Evolutionary conservation across 2,113 vertebrate species (phyloP).

Genomic region (Theropithecus gelada): DNA sequence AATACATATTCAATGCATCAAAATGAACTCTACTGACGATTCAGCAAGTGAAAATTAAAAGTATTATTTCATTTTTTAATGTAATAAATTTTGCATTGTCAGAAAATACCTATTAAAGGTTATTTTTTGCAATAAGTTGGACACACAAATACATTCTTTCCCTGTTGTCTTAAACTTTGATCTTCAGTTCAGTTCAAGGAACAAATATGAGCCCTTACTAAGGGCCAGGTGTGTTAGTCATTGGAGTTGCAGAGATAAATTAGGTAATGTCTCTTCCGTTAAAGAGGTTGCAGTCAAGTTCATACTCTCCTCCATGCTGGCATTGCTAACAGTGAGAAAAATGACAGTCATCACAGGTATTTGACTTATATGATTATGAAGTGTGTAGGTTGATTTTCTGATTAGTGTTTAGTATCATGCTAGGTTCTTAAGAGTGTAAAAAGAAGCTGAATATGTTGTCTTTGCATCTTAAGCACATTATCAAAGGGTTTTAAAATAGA

Average conservation of each 20-base stretch:
- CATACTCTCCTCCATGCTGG: not conserved
- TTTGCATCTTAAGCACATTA: not conserved
- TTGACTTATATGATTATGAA: not conserved
- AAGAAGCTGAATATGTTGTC: not conserved
- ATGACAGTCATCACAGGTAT: not conserved
- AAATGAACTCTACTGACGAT: not conserved
- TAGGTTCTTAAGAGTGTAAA: not conserved
- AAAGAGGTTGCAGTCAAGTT: not conserved
- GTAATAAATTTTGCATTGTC: not conserved
- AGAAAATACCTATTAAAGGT: not conserved
- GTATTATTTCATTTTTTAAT: not conserved
- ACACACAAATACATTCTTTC: not conserved
- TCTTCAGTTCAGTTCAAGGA: not conserved
- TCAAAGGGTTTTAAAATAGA: not conserved
- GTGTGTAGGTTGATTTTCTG: not conserved
- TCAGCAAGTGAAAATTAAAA: conserved; percentile 38
- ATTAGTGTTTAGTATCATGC: not conserved
- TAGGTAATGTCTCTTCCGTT: not conserved
- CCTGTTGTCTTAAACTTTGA: not conserved
- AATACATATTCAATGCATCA: not conserved
- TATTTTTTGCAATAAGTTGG: conserved; percentile 7
- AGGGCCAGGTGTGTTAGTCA: not conserved
- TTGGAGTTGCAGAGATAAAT: not conserved
- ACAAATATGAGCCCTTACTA: not conserved
- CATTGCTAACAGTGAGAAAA: not conserved